Conservation (phyloP, 2,113 vertebrate genomes). For the Trichomycterus rosablanca region DNA sequence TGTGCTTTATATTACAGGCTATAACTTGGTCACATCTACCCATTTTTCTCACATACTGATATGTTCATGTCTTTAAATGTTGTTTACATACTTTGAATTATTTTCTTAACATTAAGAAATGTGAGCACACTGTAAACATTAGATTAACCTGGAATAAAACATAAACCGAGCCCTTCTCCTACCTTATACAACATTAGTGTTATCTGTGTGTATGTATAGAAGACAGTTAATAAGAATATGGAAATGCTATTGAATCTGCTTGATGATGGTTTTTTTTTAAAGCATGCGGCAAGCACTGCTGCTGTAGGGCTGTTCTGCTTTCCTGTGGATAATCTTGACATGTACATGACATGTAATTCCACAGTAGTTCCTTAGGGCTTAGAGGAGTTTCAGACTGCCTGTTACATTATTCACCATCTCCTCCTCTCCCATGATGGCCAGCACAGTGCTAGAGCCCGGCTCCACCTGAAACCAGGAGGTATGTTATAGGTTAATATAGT, state of each 20-base stretch:
- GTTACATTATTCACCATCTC: constrained; percentile 77
- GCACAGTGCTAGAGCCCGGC: constrained; percentile 71
- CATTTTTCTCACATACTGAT: constrained; percentile 18
- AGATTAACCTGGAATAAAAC: constrained; percentile 1
- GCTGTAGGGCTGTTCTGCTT: constrained; percentile 52
- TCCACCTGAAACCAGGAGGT: constrained; percentile 61
- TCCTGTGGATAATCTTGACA: constrained; percentile 52
- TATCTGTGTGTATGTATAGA: constrained; percentile 6
- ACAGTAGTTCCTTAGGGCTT: constrained; percentile 27
- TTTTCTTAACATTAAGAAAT: constrained; percentile 14
- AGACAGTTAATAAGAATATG: constrained; percentile 38
- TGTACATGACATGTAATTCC: constrained; percentile 28
- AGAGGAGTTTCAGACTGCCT: constrained; percentile 75
- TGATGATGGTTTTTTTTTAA: constrained; percentile 35
- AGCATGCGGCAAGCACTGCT: constrained; percentile 45
- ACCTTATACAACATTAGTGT: constrained; percentile 4
- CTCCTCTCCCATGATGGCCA: constrained; percentile 76
- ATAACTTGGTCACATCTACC: constrained; percentile 4
- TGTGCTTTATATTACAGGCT: constrained; percentile 19
- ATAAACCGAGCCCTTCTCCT: constrained; percentile 32
- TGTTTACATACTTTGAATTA: neutral
- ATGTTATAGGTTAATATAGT: neutral
- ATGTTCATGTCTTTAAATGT: constrained; percentile 11
- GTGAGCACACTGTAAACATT: constrained; percentile 19
- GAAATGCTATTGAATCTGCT: constrained; percentile 19